A percentile compares a stretch with the other conserved stretches of the same genome.
Conservation (phyloP, 2,888 invertebrate genomes). For the Hirtodrosophila confusa region DNA sequence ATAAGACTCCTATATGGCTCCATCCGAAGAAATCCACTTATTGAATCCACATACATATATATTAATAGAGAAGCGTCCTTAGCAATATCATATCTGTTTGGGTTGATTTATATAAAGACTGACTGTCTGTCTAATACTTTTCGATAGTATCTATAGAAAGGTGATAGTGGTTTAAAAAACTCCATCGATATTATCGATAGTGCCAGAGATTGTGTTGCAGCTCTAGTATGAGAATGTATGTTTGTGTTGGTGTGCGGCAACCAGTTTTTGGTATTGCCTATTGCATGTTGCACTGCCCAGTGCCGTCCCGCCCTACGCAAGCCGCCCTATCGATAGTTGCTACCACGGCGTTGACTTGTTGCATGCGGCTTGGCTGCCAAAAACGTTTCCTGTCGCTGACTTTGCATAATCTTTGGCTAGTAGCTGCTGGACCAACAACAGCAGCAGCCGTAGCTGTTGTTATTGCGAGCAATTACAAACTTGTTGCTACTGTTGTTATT, state of each 20-base stretch:
- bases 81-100: too few relatives aligned
- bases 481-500: conserved; percentile 51
- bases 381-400: conserved; percentile 64
- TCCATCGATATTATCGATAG: not conserved
- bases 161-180: too few relatives aligned
- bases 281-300: not conserved
- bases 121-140: too few relatives aligned
- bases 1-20: too few relatives aligned
- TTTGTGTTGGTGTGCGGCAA: conserved; percentile 12
- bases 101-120: too few relatives aligned
- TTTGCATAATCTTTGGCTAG: conserved; percentile 67
- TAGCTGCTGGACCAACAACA: not conserved
- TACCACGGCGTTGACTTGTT: conserved; percentile 13
- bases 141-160: too few relatives aligned
- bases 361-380: conserved; percentile 16
- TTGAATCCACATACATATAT: too few relatives aligned
- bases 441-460: conserved; percentile 12
- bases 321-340: conserved; percentile 31
- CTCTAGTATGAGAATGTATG: not conserved
- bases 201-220: too few relatives aligned
- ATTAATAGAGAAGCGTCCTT: too few relatives aligned
- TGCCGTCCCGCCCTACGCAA: conserved; percentile 8
- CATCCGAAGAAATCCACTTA: too few relatives aligned
- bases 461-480: conserved; percentile 63
- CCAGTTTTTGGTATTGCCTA: conserved; percentile 33